Percentiles rank a stretch among this genome's conserved stretches.
Evolutionary conservation across 1,140 invertebrate species (phyloP).

Genomic region (Cydia strobilella): DNA sequence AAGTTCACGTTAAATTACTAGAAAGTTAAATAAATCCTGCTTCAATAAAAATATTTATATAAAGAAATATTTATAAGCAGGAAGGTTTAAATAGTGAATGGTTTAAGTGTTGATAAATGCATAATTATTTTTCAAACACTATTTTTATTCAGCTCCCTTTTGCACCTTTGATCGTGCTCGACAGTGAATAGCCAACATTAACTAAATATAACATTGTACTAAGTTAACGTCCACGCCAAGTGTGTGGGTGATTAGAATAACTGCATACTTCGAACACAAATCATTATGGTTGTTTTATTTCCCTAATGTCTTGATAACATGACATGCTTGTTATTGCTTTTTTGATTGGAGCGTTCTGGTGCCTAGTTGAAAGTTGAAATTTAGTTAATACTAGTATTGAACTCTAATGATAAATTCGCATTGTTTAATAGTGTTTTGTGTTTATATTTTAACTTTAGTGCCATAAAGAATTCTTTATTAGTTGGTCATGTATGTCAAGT

Average conservation of each 20-base stretch:
- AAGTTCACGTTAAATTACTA: too few species aligned
- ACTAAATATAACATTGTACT: conserved; percentile 1
- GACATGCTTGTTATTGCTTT: conserved; percentile 13
- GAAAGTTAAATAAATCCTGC: too few species aligned
- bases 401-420: too few species aligned
- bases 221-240: conserved; percentile 18
- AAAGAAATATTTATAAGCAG: too few species aligned
- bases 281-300: conserved; percentile 26
- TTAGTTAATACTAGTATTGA: background rate
- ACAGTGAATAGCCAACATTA: background rate
- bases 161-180: background rate
- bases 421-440: too few species aligned
- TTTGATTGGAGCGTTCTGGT: background rate
- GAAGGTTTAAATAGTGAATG: too few species aligned
- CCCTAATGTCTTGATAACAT: conserved; percentile 19
- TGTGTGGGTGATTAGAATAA: conserved; percentile 31
- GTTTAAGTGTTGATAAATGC: too few species aligned
- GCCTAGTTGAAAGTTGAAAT: background rate
- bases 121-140: too few species aligned
- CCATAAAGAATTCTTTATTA: too few species aligned
- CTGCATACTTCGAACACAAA: conserved; percentile 29
- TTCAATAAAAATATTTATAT: too few species aligned
- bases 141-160: too few species aligned
- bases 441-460: background rate
- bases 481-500: too few species aligned